These are phyloP conservation scores for Dicranocentrus wangi DNA, from an alignment of 2,888 invertebrate genomes.

Conservation along the genomic window DNA sequence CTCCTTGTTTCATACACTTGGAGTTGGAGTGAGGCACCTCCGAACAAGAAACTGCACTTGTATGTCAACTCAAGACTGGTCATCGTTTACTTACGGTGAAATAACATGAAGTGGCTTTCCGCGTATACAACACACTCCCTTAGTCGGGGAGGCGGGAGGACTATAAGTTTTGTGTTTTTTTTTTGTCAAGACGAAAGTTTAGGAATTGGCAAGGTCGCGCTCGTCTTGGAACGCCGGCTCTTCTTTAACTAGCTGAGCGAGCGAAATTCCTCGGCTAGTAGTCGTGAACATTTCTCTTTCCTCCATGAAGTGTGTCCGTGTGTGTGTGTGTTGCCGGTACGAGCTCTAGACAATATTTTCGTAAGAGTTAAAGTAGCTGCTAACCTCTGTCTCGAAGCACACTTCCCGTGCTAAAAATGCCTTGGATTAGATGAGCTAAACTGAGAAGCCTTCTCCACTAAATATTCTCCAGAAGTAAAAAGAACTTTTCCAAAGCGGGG, in stretches of 20 bases:
- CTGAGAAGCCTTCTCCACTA: conserved; percentile 24
- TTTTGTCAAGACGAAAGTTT: conserved; percentile 5
- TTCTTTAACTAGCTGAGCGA: conserved; percentile 22
- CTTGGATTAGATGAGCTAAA: conserved; percentile 43
- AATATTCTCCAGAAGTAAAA: conserved; percentile 40
- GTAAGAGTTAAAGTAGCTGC: conserved; percentile 45
- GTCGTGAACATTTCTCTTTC: conserved; percentile 11
- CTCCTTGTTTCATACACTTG: too few species aligned
- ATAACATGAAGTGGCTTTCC: conserved; percentile 15
- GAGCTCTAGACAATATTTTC: conserved; percentile 45
- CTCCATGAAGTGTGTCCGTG: not conserved
- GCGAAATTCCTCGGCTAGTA: not conserved
- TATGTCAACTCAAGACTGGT: conserved; percentile 55
- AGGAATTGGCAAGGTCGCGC: conserved; percentile 57
- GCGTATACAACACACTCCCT: too few species aligned
- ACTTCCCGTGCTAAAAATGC: conserved; percentile 4
- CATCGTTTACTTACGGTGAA: conserved; percentile 42
- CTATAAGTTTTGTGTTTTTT: conserved; percentile 19
- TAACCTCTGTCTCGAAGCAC: conserved; percentile 45
- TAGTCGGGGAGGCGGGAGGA: conserved; percentile 8
- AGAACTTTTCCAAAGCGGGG: not conserved
- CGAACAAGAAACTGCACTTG: conserved; percentile 47
- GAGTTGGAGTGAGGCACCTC: conserved; percentile 12
- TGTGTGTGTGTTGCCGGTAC: not conserved
- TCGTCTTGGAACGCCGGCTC: conserved; percentile 34